Evolutionary conservation across 2,888 invertebrate genomes (phyloP).

Genomic region (Tribolium freemani): DNA sequence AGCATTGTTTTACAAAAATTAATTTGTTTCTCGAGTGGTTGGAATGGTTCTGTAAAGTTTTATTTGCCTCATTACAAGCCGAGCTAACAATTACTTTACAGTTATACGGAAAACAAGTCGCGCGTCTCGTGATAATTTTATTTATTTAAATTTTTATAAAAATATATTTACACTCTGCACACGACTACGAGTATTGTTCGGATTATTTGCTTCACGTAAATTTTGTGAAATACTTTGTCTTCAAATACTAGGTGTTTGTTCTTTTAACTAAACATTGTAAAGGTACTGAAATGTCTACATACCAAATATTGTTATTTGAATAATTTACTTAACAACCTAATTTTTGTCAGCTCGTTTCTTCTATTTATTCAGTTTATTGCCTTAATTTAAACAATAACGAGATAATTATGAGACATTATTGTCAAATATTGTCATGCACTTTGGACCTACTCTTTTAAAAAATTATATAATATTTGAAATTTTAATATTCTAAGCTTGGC

Average conservation of each 20-base stretch:
- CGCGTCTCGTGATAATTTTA: conserved; percentile 47
- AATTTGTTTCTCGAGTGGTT: neutral
- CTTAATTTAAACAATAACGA: conserved; percentile 28
- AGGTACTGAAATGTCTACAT: conserved; percentile 37
- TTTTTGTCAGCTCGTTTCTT: conserved; percentile 42
- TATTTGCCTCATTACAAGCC: neutral
- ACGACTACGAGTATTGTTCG: conserved; percentile 40
- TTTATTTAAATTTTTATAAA: conserved; percentile 51
- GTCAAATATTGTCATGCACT: neutral
- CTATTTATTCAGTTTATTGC: conserved; percentile 28
- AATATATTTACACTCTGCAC: conserved; percentile 36
- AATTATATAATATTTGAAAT: too few relatives aligned
- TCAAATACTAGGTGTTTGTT: conserved; percentile 57
- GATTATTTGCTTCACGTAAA: conserved; percentile 37
- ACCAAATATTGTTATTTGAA: conserved; percentile 40
- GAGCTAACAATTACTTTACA: neutral
- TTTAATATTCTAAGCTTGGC: too few relatives aligned
- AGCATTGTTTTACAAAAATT: neutral
- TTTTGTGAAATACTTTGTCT: conserved; percentile 45
- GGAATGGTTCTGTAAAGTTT: neutral
- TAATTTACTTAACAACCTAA: conserved; percentile 42
- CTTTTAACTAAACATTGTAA: conserved; percentile 60
- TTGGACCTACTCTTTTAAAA: too few relatives aligned
- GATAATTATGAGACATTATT: neutral
- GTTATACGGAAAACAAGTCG: conserved; percentile 6